Percentiles rank a stretch among this genome's conserved stretches.
Evolutionary conservation across 2,797 vertebrate genomes (phyloP).

Genomic region (Dermochelys coriacea): DNA sequence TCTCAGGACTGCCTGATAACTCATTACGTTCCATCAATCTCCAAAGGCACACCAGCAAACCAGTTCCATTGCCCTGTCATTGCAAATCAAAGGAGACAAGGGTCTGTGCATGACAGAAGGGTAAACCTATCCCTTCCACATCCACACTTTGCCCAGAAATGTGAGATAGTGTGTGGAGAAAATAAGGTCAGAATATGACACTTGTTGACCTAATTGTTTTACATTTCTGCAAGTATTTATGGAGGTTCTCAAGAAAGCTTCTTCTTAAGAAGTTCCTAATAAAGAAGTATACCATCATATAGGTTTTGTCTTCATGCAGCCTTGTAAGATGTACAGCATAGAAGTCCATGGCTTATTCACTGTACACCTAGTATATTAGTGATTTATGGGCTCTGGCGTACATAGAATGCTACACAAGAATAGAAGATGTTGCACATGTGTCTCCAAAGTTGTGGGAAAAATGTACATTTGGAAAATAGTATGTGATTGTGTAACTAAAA

Average conservation of each 20-base stretch:
- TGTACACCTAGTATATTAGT: accelerated
- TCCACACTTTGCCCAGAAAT: too few species aligned
- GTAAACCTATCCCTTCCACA: too few species aligned
- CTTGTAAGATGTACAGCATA: accelerated
- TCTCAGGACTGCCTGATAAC: neutral
- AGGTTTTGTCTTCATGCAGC: neutral
- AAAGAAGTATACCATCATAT: neutral
- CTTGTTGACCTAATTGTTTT: neutral
- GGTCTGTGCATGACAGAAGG: too few species aligned
- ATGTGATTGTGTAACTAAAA: accelerated
- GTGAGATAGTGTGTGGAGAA: neutral
- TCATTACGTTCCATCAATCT: neutral
- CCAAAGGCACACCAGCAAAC: neutral
- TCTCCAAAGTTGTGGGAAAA: neutral
- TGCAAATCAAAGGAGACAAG: neutral
- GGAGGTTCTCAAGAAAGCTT: neutral
- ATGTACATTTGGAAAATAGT: neutral
- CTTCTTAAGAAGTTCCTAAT: accelerated
- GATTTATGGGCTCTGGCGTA: constrained; percentile 12
- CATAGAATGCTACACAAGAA: neutral
- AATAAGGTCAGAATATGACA: neutral
- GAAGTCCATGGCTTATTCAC: neutral
- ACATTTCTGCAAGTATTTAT: neutral
- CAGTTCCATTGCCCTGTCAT: neutral
- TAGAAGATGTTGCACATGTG: neutral